Evolutionary conservation across 2,888 invertebrate genomes (phyloP).

Genomic region (Drosophila parthenogenetica): DNA sequence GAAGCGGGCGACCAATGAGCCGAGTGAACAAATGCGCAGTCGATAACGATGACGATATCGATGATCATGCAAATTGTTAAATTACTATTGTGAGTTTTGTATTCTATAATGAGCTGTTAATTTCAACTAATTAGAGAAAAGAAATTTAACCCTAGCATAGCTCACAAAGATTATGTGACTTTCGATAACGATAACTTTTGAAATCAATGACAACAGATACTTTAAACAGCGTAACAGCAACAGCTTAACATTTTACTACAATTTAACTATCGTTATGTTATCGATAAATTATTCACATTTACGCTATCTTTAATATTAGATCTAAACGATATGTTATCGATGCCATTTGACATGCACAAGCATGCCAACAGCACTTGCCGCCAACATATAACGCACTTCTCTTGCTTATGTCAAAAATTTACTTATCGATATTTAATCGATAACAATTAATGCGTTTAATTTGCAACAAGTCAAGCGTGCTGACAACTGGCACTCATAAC

Average conservation of each 20-base stretch:
- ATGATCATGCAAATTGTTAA: constrained; percentile 17
- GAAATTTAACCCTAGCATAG: background rate
- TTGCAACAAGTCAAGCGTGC: constrained; percentile 3
- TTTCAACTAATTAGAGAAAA: background rate
- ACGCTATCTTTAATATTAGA: too few species aligned
- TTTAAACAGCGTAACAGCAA: too few species aligned
- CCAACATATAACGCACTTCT: background rate
- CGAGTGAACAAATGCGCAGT: constrained; percentile 54
- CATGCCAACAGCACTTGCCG: background rate
- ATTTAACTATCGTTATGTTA: too few species aligned
- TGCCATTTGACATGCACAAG: background rate
- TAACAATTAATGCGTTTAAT: background rate
- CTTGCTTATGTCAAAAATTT: background rate
- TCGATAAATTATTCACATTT: too few species aligned
- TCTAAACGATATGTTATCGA: background rate
- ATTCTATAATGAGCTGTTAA: background rate
- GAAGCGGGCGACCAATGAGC: constrained; percentile 63
- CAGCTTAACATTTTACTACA: too few species aligned
- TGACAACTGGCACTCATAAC: constrained; percentile 27
- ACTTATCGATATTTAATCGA: constrained; percentile 22
- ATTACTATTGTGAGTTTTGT: background rate
- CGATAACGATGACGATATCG: constrained; percentile 50
- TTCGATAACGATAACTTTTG: background rate
- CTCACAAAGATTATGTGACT: background rate
- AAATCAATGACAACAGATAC: background rate